Conservation (phyloP, 2,113 vertebrate species). For the Ellobius talpinus region DNA sequence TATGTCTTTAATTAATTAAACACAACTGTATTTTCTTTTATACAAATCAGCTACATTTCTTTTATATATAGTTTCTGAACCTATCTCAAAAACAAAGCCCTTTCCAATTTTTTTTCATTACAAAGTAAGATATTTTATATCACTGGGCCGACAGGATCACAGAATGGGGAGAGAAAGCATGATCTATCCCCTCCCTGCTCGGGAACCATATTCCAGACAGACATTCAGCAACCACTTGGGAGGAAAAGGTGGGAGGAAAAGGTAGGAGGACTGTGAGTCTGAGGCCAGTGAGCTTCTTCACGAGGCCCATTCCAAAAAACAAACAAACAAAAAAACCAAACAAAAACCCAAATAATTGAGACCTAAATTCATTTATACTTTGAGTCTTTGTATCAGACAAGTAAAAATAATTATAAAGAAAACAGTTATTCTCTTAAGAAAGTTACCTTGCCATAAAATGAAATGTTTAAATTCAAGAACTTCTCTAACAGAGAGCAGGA, state of each 20-base stretch:
- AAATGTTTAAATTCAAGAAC: background rate
- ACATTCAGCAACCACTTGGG: too few species aligned
- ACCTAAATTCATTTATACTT: background rate
- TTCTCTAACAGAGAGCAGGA: background rate
- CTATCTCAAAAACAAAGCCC: background rate
- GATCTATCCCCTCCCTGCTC: background rate
- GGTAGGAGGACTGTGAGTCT: too few species aligned
- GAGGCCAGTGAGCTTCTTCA: background rate
- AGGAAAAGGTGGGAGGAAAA: too few species aligned
- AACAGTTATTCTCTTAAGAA: background rate
- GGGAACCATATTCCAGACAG: conserved; percentile 5
- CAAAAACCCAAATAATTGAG: background rate
- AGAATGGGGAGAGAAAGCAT: background rate
- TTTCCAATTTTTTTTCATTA: background rate
- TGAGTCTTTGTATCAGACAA: background rate
- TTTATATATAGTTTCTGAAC: background rate
- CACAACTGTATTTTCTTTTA: background rate
- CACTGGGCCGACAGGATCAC: background rate
- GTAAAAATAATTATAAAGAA: background rate
- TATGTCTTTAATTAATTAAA: background rate
- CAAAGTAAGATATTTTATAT: background rate
- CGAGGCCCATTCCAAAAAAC: background rate
- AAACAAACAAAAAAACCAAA: too few species aligned
- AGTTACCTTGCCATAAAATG: background rate
- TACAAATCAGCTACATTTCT: background rate